phyloP scores from a whole-genome alignment of 2,113 vertebrate species.

The Taxidea taxus region DNA sequence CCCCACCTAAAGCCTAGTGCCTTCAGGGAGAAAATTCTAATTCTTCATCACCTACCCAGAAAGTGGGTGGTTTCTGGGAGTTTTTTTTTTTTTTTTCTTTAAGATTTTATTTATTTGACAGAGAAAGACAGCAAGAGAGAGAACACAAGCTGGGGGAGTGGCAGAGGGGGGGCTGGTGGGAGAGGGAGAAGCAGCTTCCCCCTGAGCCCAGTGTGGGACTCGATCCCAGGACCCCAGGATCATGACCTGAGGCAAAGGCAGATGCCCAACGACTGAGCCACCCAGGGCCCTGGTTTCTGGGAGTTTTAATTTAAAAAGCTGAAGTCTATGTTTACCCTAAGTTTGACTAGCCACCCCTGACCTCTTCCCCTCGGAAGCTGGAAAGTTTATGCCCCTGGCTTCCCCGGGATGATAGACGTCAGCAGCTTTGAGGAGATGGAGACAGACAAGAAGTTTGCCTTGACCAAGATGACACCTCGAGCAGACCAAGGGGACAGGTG shows the following conservation, averaged over 20 bases:
- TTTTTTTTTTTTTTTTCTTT: background rate
- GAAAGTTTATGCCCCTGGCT: slow-evolving; percentile 74
- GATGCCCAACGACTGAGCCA: too few relatives aligned
- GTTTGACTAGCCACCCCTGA: background rate
- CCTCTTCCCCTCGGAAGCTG: slow-evolving; percentile 53
- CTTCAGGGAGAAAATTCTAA: background rate
- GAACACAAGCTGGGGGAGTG: too few relatives aligned
- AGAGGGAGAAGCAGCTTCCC: too few relatives aligned
- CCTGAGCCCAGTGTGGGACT: too few relatives aligned
- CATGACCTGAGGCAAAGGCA: too few relatives aligned
- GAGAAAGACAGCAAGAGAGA: too few relatives aligned
- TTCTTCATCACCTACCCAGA: background rate
- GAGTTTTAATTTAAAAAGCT: background rate
- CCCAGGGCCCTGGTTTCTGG: background rate
- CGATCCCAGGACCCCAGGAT: too few relatives aligned
- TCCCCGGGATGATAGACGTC: slow-evolving; percentile 66
- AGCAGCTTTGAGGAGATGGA: slow-evolving; percentile 71
- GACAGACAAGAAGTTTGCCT: slow-evolving; percentile 65
- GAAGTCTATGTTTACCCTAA: background rate
- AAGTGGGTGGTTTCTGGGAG: background rate
- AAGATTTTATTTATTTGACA: too few relatives aligned
- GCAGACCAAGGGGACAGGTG: slow-evolving; percentile 58
- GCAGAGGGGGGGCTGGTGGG: too few relatives aligned
- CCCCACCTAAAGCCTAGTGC: background rate
- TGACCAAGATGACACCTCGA: slow-evolving; percentile 61